These are phyloP conservation scores for Drosophila orena DNA, from an alignment of 1,140 invertebrate species.

Conservation along the genomic window DNA sequence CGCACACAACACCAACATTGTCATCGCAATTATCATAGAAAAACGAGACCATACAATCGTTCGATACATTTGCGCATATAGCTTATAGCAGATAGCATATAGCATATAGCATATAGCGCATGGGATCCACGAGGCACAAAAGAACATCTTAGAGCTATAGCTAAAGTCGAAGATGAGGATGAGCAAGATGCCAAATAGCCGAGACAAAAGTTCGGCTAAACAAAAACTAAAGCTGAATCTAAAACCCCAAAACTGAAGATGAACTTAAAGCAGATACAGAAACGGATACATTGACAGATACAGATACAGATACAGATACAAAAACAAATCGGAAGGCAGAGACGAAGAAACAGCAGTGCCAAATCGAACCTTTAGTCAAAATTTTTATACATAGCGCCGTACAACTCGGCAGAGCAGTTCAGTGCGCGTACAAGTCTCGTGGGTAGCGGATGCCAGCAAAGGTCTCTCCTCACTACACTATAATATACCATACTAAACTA, in stretches of 20 bases:
- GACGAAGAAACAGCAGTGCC: slow-evolving; percentile 41
- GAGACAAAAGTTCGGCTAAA: slow-evolving; percentile 41
- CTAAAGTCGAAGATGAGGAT: slow-evolving; percentile 35
- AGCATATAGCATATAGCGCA: no score
- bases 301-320: slow-evolving; percentile 13
- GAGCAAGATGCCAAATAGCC: slow-evolving; percentile 32
- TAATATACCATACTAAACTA: slow-evolving; percentile 16
- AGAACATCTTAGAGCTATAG: slow-evolving; percentile 58
- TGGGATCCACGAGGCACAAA: slow-evolving; percentile 32
- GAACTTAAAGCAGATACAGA: slow-evolving; percentile 18
- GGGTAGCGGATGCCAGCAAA: slow-evolving; percentile 82
- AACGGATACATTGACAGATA: neutral
- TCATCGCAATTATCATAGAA: slow-evolving; percentile 56
- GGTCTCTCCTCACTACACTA: slow-evolving; percentile 54
- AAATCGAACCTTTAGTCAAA: slow-evolving; percentile 66
- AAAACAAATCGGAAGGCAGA: slow-evolving; percentile 26
- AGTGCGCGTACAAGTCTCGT: slow-evolving; percentile 84
- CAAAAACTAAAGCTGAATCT: slow-evolving; percentile 26
- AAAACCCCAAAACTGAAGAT: slow-evolving; percentile 1
- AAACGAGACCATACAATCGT: slow-evolving; percentile 65
- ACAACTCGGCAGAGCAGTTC: slow-evolving; percentile 71
- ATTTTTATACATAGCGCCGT: slow-evolving; percentile 82
- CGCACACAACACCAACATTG: slow-evolving; percentile 29
- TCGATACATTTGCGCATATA: slow-evolving; percentile 18
- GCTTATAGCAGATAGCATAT: slow-evolving; percentile 3